These are phyloP conservation scores for Drosophila sechellia DNA, from an alignment of 1,140 invertebrate species.

Conservation along the genomic window DNA sequence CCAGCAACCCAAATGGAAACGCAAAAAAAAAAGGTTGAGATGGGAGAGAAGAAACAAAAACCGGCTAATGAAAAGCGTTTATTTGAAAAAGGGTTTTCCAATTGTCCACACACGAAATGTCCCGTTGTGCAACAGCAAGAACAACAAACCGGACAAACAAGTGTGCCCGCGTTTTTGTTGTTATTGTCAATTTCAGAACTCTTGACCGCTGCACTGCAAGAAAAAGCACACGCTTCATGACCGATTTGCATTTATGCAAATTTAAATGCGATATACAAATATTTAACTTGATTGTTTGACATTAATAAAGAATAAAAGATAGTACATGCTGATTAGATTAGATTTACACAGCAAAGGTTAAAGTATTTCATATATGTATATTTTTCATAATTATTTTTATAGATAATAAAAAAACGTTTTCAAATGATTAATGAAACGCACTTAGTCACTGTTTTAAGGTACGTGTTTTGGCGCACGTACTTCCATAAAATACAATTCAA, in stretches of 20 bases:
- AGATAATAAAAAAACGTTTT: no score
- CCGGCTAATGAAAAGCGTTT: slow-evolving; percentile 58
- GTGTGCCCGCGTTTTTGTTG: slow-evolving; percentile 42
- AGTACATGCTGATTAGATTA: no score
- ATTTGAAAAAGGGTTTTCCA: slow-evolving; percentile 55
- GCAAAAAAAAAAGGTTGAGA: slow-evolving; percentile 44
- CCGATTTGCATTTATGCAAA: not conserved
- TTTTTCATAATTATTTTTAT: no score
- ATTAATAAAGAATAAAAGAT: no score
- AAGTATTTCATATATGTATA: no score
- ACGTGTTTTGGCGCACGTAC: no score
- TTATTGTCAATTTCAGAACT: slow-evolving; percentile 53
- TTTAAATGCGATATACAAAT: no score
- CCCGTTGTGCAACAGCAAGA: slow-evolving; percentile 68
- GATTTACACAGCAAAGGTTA: no score
- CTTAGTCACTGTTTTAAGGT: no score
- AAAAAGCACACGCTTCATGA: not conserved
- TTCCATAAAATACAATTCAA: no score
- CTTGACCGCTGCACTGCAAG: slow-evolving; percentile 20
- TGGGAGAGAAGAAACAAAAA: slow-evolving; percentile 44
- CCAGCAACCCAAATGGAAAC: slow-evolving; percentile 47
- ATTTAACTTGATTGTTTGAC: no score
- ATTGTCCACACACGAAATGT: slow-evolving; percentile 62
- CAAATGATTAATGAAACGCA: no score
- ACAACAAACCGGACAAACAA: slow-evolving; percentile 76